Base-by-base conservation (phyloP, 2,888 invertebrate genomes). In the Tetragonisca angustula region DNA sequence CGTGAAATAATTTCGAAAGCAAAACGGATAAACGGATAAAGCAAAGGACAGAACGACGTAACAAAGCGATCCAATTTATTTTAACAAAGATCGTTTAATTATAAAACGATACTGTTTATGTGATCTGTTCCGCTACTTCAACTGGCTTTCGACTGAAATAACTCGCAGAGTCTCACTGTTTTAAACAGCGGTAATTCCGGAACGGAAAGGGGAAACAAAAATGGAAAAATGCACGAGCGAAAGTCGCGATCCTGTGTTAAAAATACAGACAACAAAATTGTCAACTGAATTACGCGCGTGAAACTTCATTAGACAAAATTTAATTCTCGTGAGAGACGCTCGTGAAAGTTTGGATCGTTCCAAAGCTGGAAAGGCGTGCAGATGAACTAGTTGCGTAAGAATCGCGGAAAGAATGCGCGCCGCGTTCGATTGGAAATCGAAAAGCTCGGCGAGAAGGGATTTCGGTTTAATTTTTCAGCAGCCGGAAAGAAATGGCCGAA, bases 381-480 rank as follows among this genome's bases (percentile, higher is more conserved):
- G 27, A 62, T 61, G 68, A 82, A 79, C n/a, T 61, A 50, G 65
- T 71, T 64, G 24, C 49, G 59, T 21, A 70, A 76, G 71, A 78
- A 76, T 62, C 21, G 74, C 21, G 36, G n/a, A 67, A 84, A 70
- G 77, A 84, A 76, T 76, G 76, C 72, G 27, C 49, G 50, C 24
- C 49, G 11, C 43, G 43, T 43, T 49, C 32, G 27, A 19, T 24
- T 64, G n/a, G 65, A 24, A 43, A 52, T 68, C 4, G 54, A 17
- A 61, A 43, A 68, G 54, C 54, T 32, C 32, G 9, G 36, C 62
- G 52, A 54, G 13, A 52, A 71, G 64, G 56, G 62, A 62, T 24
- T 27, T 49, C 59, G 59, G 61, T 61, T 76, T 19, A 83, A 79
- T 74, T 81, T 86, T 79, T 84, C 71, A 65, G 64, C 19, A 36